phyloP scores from a whole-genome alignment of 2,888 invertebrate species.

The Pseudococcus longispinus region DNA sequence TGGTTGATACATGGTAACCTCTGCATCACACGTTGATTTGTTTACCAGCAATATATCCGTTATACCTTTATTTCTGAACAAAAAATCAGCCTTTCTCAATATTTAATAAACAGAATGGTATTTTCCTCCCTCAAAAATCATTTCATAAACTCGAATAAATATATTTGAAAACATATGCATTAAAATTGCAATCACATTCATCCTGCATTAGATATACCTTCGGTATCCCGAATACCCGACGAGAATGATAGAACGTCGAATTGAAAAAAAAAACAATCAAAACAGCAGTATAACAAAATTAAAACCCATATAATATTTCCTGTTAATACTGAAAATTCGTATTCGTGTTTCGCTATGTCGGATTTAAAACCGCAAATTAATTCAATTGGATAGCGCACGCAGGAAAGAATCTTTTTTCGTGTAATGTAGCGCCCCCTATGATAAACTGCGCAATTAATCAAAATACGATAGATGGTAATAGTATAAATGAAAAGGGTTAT shows the following conservation, averaged over 20 bases:
- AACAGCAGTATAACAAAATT: not conserved
- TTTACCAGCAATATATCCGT: no score
- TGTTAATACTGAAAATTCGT: not conserved
- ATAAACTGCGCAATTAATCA: conserved; percentile 55
- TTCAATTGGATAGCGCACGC: conserved; percentile 35
- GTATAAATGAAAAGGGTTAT: conserved; percentile 51
- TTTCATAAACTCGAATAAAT: no score
- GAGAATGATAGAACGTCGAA: not conserved
- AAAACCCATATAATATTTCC: not conserved
- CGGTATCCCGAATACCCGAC: not conserved
- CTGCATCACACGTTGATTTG: no score
- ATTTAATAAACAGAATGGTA: no score
- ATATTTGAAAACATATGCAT: not conserved
- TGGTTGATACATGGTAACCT: no score
- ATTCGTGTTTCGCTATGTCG: not conserved
- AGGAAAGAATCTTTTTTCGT: conserved; percentile 36
- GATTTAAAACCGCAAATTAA: conserved; percentile 51
- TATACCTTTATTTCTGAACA: no score
- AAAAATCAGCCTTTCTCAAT: no score
- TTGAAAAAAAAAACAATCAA: not conserved
- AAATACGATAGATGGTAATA: conserved; percentile 53
- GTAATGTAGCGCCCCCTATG: conserved; percentile 49
- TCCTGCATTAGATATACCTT: not conserved
- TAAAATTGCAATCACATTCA: not conserved
- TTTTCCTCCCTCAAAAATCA: no score